phyloP scores from a whole-genome alignment of 2,113 vertebrate genomes.

The Phodopus roborovskii region DNA sequence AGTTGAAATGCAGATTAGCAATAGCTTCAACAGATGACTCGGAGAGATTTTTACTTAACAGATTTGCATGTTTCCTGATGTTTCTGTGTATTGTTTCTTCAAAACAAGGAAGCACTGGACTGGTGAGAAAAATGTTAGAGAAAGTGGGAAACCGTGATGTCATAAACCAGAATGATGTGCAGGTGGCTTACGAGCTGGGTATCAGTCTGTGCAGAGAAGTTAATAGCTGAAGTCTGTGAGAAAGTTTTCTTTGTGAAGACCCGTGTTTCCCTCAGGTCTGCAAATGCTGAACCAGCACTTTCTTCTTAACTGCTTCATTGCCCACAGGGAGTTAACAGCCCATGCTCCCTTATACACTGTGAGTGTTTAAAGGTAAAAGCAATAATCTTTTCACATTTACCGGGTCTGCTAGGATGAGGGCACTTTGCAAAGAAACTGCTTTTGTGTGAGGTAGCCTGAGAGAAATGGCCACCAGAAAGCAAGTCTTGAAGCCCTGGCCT shows the following conservation, averaged over 20 bases:
- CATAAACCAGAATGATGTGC: too few species aligned
- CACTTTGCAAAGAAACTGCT: not conserved
- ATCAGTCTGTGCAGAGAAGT: not conserved
- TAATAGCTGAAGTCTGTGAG: not conserved
- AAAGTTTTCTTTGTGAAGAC: constrained; percentile 41
- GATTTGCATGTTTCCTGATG: not conserved
- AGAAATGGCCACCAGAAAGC: constrained; percentile 17
- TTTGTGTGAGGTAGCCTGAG: not conserved
- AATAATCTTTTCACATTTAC: not conserved
- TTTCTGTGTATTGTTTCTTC: not conserved
- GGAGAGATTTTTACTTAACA: not conserved
- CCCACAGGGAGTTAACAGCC: not conserved
- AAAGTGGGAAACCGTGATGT: not conserved
- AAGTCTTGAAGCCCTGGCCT: not conserved
- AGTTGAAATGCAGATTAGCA: not conserved
- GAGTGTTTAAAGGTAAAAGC: constrained; percentile 33
- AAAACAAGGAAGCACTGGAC: not conserved
- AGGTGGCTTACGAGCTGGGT: not conserved
- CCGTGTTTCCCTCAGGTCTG: not conserved
- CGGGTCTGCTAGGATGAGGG: not conserved
- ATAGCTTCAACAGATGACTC: not conserved
- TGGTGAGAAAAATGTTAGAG: not conserved
- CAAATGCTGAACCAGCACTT: constrained; percentile 26
- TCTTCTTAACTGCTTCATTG: not conserved
- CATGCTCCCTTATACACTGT: not conserved